Conservation (phyloP, 2,113 vertebrate genomes). For the Ondatra zibethicus region DNA sequence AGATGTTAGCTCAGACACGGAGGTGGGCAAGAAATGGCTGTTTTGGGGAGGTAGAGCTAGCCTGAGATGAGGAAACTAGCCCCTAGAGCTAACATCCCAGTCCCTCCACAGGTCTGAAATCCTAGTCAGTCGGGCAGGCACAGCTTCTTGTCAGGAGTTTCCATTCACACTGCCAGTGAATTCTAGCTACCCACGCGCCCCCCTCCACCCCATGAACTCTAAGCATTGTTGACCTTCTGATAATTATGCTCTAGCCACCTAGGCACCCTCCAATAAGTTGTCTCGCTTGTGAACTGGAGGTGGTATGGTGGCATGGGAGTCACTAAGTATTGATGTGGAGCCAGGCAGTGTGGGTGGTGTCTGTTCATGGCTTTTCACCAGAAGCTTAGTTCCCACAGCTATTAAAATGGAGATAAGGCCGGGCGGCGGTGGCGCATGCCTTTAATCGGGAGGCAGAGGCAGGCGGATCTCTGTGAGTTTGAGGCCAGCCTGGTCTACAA, state of each 20-base stretch:
- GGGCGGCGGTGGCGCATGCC: too few relatives aligned
- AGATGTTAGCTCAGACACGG: background rate
- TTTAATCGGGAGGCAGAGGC: too few relatives aligned
- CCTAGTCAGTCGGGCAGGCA: background rate
- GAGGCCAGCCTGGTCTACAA: too few relatives aligned
- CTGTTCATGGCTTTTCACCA: background rate
- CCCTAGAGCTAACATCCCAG: background rate
- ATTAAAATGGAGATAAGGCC: slow-evolving; percentile 10
- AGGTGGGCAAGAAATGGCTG: background rate
- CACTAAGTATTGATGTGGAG: background rate
- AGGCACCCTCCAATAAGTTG: background rate
- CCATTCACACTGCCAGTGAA: background rate
- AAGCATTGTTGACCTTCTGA: background rate
- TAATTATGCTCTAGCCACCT: background rate
- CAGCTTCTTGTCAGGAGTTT: background rate
- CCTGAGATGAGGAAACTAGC: background rate
- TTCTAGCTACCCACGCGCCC: background rate
- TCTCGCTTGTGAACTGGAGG: background rate
- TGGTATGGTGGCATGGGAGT: background rate
- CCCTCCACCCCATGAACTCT: background rate
- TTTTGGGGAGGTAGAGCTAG: background rate
- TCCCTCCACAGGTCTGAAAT: background rate
- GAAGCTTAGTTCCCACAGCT: slow-evolving; percentile 5
- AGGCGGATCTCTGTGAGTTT: too few relatives aligned
- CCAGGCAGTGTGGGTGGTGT: background rate